phyloP scores from a whole-genome alignment of 1,140 invertebrate species.

The Stenopsyche tienmushanensis region DNA sequence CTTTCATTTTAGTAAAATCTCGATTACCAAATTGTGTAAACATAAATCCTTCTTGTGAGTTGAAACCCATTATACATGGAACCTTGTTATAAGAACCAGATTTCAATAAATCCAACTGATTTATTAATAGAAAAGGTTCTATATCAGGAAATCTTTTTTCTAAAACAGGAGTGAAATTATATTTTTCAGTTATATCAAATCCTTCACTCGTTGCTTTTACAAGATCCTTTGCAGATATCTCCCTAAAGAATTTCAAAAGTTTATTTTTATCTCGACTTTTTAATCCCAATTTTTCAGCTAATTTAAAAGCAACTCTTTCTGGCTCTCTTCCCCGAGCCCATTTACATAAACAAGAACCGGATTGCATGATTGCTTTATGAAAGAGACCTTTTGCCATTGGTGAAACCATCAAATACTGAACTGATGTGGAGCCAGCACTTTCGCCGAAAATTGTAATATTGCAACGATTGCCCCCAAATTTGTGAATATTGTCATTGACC shows the following conservation, averaged over 20 bases:
- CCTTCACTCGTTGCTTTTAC: background rate
- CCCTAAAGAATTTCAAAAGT: slow-evolving; percentile 3
- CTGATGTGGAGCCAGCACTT: slow-evolving; percentile 46
- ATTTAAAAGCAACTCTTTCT: background rate
- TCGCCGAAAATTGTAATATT: slow-evolving; percentile 9
- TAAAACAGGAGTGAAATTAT: background rate
- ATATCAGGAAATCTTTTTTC: background rate
- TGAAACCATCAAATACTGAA: slow-evolving; percentile 46
- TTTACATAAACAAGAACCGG: slow-evolving; percentile 46
- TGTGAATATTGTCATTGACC: slow-evolving; percentile 15
- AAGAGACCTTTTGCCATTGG: slow-evolving; percentile 54
- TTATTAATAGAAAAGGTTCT: background rate
- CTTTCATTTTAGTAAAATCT: slow-evolving; percentile 15
- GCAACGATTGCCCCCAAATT: slow-evolving; percentile 8
- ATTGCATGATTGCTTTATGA: slow-evolving; percentile 62
- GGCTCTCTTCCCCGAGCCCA: slow-evolving; percentile 2
- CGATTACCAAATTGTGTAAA: background rate
- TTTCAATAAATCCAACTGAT: background rate
- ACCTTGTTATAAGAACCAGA: slow-evolving; percentile 5
- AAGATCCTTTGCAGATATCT: background rate
- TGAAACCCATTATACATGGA: slow-evolving; percentile 1
- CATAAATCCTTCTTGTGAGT: slow-evolving; percentile 3
- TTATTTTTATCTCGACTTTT: slow-evolving; percentile 18
- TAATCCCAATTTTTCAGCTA: slow-evolving; percentile 18
- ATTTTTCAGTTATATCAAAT: background rate